Evolutionary conservation across 2,113 vertebrate species (phyloP), one percentile per base, ranked within the genome.

Genomic region (Neolamprologus modestus): DNA sequence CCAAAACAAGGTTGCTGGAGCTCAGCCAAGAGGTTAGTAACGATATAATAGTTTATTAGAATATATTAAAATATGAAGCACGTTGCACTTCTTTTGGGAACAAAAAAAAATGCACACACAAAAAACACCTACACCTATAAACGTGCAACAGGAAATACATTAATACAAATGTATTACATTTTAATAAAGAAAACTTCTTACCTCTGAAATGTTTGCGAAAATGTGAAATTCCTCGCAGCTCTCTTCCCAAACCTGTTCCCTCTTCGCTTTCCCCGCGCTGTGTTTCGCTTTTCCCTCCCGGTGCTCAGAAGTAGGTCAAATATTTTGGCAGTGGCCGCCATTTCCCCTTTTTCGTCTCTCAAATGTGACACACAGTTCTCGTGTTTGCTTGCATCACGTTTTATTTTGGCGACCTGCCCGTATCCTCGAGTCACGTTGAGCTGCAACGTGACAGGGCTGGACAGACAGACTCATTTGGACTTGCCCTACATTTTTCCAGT

Each of bases 291-390:
- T 10, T 73, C 53, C 33, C 17, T 52, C 76, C 1, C 11, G 19
- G 71, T 7, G 2, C 4, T 5, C 4, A 82, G 63, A 96, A 96
- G 84, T 96, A 94, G 95, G 96, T 95, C 94, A 96, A 93, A 94
- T 94, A 91, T 84, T 66, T 93, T 91, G 84, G 94, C 91, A 92
- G 3, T 9, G 86, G 90, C 78, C 88, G 85, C 89, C 92, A 91
- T 94, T 94, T 92, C 90, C 91, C 84, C 66, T 81, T 66, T 37
- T 66, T 21, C 87, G 33, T 79, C 53, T 73, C 84, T 89, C 45
- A 84, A 93, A 94, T 94, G 91, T 96, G 96, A 96, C 96, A 96
- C 87, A 95, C 92, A 93, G 57, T 96, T 96, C 91, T 81, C 92
- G 84, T 94, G 95, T 89, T 50, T 61, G 53, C 90, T 93, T 93